phyloP scores from a whole-genome alignment of 2,888 invertebrate genomes.

The Psylliodes chrysocephalus region DNA sequence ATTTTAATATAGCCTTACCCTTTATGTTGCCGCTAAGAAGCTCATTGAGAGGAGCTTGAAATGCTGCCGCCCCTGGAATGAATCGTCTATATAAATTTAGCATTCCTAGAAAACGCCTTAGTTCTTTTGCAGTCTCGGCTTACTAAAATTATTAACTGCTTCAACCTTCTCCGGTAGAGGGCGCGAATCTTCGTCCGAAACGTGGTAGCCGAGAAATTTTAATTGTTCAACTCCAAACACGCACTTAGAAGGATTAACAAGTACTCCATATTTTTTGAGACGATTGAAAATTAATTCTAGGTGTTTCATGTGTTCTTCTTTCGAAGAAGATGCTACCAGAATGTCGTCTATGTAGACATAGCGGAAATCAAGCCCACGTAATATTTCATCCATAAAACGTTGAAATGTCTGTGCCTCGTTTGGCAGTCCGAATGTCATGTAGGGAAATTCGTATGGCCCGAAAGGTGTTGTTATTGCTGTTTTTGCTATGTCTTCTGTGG shows the following conservation, averaged over 20 bases:
- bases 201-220: too few relatives aligned
- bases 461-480: conserved; percentile 14
- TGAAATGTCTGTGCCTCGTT: conserved; percentile 62
- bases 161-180: too few relatives aligned
- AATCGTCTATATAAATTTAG: too few relatives aligned
- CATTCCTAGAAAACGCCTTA: too few relatives aligned
- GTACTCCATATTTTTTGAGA: conserved; percentile 48
- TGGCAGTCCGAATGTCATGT: conserved; percentile 57
- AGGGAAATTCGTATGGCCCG: conserved; percentile 48
- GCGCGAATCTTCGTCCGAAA: too few relatives aligned
- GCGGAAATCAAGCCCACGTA: conserved; percentile 52
- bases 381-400: conserved; percentile 56
- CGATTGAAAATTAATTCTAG: conserved; percentile 46
- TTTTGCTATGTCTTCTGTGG: conserved; percentile 11
- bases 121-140: too few relatives aligned
- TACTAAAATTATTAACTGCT: too few relatives aligned
- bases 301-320: conserved; percentile 49
- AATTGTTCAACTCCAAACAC: too few relatives aligned
- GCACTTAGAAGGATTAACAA: conserved; percentile 55
- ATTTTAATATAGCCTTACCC: too few relatives aligned
- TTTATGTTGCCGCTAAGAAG: too few relatives aligned
- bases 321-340: conserved; percentile 50
- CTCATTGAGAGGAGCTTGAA: too few relatives aligned
- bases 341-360: conserved; percentile 58
- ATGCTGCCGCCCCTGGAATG: too few relatives aligned